These are phyloP conservation scores for Enteromius radiatus DNA, from an alignment of 2,797 vertebrate genomes.

Conservation along the genomic window DNA sequence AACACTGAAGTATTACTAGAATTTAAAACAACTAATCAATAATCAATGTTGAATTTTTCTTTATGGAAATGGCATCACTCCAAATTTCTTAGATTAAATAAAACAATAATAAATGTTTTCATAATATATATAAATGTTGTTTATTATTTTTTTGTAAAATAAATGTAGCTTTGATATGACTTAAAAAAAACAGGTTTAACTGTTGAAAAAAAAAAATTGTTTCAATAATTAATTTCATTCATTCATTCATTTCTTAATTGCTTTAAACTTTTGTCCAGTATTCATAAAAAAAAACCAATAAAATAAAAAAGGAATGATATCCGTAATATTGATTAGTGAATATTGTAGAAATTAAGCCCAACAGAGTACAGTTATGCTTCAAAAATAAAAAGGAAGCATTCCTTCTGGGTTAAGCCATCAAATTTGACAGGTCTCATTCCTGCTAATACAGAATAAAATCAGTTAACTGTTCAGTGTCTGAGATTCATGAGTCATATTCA, in stretches of 20 bases:
- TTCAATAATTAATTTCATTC: too few species aligned
- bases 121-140: too few species aligned
- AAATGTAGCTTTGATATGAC: background rate
- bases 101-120: too few species aligned
- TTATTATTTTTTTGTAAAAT: too few species aligned
- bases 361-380: background rate
- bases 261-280: background rate
- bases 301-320: background rate
- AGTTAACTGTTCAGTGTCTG: constrained; percentile 26
- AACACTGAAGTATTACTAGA: background rate
- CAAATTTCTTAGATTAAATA: background rate
- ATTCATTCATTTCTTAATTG: background rate
- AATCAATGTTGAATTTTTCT: background rate
- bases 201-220: too few species aligned
- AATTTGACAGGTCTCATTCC: constrained; percentile 5
- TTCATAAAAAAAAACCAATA: background rate
- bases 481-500: constrained; percentile 27
- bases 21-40: too few species aligned
- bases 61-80: background rate
- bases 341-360: background rate
- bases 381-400: background rate
- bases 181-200: background rate
- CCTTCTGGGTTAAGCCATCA: background rate
- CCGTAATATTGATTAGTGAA: background rate
- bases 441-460: constrained; percentile 27